Conservation (phyloP, 2,113 vertebrate species). For the cattle (Bos taurus) region DNA sequence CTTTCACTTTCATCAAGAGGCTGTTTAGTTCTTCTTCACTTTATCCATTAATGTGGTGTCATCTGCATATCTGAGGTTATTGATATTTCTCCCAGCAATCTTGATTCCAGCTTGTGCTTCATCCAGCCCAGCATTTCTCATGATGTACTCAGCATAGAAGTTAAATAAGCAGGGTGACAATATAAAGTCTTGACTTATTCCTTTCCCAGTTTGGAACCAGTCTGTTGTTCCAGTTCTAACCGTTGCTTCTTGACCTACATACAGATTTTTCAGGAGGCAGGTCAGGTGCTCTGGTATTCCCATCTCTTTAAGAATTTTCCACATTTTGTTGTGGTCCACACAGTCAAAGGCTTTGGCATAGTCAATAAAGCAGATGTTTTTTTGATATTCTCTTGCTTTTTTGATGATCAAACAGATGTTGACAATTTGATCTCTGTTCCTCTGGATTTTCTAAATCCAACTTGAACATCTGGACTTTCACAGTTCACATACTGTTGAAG, state of each 20-base stretch:
- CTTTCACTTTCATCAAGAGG: too few species aligned
- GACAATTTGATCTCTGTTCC: not conserved
- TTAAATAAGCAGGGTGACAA: not conserved
- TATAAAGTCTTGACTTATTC: not conserved
- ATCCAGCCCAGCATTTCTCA: not conserved
- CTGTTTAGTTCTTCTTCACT: not conserved
- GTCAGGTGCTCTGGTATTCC: not conserved
- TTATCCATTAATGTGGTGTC: not conserved
- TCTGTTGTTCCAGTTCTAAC: not conserved
- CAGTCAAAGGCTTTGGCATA: rapidly evolving
- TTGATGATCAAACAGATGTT: not conserved
- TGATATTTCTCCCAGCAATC: not conserved
- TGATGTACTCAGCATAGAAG: not conserved
- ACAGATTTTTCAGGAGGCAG: not conserved
- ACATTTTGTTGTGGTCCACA: not conserved
- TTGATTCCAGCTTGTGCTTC: not conserved
- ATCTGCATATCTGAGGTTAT: not conserved
- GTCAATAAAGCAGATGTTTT: not conserved
- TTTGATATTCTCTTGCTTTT: not conserved
- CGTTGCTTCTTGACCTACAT: not conserved
- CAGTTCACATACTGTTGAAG: not conserved
- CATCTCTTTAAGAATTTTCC: not conserved
- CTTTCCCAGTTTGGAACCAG: not conserved
- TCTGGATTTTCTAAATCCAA: not conserved
- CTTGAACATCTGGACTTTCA: not conserved